Percentiles rank a stretch among this genome's conserved stretches.
phyloP scores from a whole-genome alignment of 2,113 vertebrate species.

The Paramormyrops kingsleyae region DNA sequence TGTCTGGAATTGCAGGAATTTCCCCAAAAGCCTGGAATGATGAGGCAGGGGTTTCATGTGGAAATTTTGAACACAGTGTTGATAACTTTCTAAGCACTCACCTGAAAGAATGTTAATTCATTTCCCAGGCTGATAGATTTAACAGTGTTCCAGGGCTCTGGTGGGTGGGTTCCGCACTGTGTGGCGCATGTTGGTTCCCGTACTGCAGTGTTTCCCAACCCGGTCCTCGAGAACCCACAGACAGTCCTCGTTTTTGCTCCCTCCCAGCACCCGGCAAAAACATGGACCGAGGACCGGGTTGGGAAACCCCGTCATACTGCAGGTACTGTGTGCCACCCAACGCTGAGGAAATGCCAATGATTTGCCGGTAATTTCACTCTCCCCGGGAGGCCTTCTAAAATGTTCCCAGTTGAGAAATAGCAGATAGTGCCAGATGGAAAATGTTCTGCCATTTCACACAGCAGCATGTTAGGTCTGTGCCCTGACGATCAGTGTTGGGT shows the following conservation, averaged over 20 bases:
- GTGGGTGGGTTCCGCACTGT: background rate
- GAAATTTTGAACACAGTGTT: background rate
- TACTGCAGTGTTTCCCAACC: background rate
- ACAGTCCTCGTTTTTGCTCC: background rate
- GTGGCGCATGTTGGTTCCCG: background rate
- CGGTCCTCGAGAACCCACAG: background rate
- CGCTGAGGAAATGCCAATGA: background rate
- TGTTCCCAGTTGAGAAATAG: background rate
- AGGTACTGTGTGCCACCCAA: background rate
- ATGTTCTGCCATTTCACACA: background rate
- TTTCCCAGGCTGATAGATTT: background rate
- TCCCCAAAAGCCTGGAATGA: background rate
- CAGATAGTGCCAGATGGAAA: background rate
- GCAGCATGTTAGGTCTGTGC: background rate
- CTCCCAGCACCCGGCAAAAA: background rate
- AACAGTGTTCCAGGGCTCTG: background rate
- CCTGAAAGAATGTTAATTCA: conserved; percentile 1
- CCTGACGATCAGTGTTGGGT: background rate
- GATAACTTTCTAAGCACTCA: background rate
- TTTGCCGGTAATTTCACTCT: background rate
- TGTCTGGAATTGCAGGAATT: conserved; percentile 5
- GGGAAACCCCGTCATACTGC: background rate
- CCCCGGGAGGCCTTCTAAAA: background rate
- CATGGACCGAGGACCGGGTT: background rate
- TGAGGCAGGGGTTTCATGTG: background rate